Percentiles rank a stretch among this genome's conserved stretches.
Conservation (phyloP, 2,888 invertebrate genomes). For the Hoplodrina blanda region DNA sequence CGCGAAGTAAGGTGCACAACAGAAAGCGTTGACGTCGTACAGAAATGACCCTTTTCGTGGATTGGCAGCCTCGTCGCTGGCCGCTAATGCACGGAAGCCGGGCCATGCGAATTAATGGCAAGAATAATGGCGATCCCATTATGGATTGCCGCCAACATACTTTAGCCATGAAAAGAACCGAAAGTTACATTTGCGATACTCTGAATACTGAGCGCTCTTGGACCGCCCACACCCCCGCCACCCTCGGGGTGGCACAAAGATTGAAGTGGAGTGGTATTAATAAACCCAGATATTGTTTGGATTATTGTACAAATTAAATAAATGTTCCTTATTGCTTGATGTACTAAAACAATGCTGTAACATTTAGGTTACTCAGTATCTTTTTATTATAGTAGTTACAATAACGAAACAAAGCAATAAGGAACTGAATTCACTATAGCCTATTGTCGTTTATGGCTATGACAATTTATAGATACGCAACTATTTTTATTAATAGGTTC, state of each 20-base stretch:
- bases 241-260: slow-evolving; percentile 74
- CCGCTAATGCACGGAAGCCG: slow-evolving; percentile 90
- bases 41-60: slow-evolving; percentile 79
- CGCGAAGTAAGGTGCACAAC: slow-evolving; percentile 56
- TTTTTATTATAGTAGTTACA: slow-evolving; percentile 35
- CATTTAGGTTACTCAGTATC: slow-evolving; percentile 36
- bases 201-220: slow-evolving; percentile 89
- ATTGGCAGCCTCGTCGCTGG: slow-evolving; percentile 86
- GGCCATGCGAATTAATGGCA: slow-evolving; percentile 90
- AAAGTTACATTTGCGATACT: slow-evolving; percentile 91
- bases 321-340: slow-evolving; percentile 62
- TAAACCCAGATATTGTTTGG: slow-evolving; percentile 72
- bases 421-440: slow-evolving; percentile 25
- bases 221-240: slow-evolving; percentile 72
- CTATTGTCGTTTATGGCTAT: slow-evolving; percentile 32
- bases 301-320: slow-evolving; percentile 70
- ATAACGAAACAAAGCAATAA: slow-evolving; percentile 15
- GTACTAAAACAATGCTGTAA: slow-evolving; percentile 39
- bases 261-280: slow-evolving; percentile 74
- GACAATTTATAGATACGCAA: slow-evolving; percentile 11
- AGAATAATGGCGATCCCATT: slow-evolving; percentile 91
- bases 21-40: slow-evolving; percentile 73
- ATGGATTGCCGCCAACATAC: slow-evolving; percentile 91
- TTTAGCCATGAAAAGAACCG: slow-evolving; percentile 91
- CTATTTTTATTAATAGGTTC: slow-evolving; percentile 10